A percentile compares a stretch with the other conserved stretches of the same genome.
Evolutionary conservation across 1,140 invertebrate species (phyloP).

Genomic region (Platyura marginata): DNA sequence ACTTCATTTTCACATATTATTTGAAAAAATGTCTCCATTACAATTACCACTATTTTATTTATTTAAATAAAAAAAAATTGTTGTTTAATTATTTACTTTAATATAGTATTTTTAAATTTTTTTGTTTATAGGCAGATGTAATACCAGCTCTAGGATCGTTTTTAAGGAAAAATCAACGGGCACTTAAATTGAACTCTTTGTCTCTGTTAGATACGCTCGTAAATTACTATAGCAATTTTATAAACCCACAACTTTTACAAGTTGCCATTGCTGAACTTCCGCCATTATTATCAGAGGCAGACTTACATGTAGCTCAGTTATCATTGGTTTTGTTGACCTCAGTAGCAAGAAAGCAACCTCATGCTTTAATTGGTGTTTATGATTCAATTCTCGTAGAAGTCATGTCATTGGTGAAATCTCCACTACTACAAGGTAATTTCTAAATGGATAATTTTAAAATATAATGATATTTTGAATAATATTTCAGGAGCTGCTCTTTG

Average conservation of each 20-base stretch:
- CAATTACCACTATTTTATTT: too few species aligned
- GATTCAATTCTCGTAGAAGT: conserved; percentile 66
- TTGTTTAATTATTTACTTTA: conserved; percentile 3
- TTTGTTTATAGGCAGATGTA: conserved; percentile 56
- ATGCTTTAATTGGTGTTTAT: conserved; percentile 19
- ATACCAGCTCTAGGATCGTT: conserved; percentile 87
- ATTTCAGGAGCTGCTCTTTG: conserved; percentile 65
- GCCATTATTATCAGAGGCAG: conserved; percentile 77
- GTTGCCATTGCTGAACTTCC: conserved; percentile 70
- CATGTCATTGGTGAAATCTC: conserved; percentile 71
- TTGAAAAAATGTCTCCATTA: too few species aligned
- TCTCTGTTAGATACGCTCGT: conserved; percentile 80
- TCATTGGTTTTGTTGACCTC: conserved; percentile 52
- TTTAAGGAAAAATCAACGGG: conserved; percentile 90
- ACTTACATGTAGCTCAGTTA: conserved; percentile 90
- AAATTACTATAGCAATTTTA: conserved; percentile 56
- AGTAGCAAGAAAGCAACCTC: conserved; percentile 32
- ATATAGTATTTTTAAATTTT: conserved; percentile 8
- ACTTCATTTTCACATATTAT: too few species aligned
- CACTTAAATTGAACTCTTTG: conserved; percentile 80
- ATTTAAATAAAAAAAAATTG: conserved; percentile 1
- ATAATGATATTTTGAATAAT: too few species aligned
- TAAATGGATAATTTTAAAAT: too few species aligned
- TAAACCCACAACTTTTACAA: conserved; percentile 51
- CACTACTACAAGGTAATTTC: conserved; percentile 76